Conservation (phyloP, 1,140 invertebrate species). For the Nomia melanderi region DNA sequence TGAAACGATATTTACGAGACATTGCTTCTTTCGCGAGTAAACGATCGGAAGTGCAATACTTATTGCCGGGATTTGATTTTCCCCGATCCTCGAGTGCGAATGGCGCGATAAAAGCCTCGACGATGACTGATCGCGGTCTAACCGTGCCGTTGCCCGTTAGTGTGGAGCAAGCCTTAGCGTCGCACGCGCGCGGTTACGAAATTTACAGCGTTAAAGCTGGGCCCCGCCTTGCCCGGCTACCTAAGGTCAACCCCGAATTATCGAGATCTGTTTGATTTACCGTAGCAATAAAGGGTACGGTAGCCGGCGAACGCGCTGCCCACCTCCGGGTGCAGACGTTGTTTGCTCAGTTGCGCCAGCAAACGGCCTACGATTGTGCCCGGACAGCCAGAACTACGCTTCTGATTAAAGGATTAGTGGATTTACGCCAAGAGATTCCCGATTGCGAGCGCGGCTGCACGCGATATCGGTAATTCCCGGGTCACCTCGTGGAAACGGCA, state of each 20-base stretch:
- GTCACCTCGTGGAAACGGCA: neutral
- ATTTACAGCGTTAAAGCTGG: constrained; percentile 35
- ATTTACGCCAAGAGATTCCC: constrained; percentile 38
- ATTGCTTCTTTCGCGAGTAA: too few species aligned
- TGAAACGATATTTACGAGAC: too few species aligned
- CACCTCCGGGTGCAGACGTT: constrained; percentile 22
- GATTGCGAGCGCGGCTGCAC: constrained; percentile 8
- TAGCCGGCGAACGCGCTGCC: constrained; percentile 4
- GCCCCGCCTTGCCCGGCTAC: constrained; percentile 18
- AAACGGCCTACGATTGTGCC: constrained; percentile 42
- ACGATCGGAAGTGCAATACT: too few species aligned
- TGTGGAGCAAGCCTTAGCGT: too few species aligned
- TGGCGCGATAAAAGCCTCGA: too few species aligned
- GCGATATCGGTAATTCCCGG: constrained; percentile 31
- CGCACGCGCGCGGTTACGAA: neutral
- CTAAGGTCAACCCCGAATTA: constrained; percentile 56
- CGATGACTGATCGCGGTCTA: too few species aligned
- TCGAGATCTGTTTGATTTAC: constrained; percentile 73
- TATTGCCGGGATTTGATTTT: too few species aligned
- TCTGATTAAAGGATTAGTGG: constrained; percentile 54
- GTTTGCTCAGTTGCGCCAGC: constrained; percentile 46
- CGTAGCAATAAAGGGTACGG: constrained; percentile 64
- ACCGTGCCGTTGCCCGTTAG: too few species aligned
- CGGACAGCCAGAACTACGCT: constrained; percentile 26
- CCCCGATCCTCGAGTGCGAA: too few species aligned